Evolutionary conservation across 1,140 invertebrate genomes (phyloP).

Genomic region (Oncopodura yosiiana): DNA sequence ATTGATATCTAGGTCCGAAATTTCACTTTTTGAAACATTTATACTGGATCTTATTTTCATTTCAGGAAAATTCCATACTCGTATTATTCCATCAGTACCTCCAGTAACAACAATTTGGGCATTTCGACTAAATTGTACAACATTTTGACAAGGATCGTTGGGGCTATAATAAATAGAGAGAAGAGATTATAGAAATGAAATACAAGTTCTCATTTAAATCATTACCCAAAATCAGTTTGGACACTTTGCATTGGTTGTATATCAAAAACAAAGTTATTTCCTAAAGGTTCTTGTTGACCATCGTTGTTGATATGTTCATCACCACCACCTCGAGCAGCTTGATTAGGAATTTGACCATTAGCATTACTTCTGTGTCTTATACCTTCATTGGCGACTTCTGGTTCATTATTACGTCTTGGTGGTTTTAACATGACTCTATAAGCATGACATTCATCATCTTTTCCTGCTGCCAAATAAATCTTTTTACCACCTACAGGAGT

Average conservation of each 20-base stretch:
- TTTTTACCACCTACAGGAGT: slow-evolving; percentile 48
- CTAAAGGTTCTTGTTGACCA: background rate
- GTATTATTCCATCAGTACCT: slow-evolving; percentile 74
- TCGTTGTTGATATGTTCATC: background rate
- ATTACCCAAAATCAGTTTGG: slow-evolving; percentile 43
- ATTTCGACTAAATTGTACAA: slow-evolving; percentile 28
- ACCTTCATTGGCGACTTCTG: background rate
- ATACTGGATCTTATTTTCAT: slow-evolving; percentile 58
- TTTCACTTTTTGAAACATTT: slow-evolving; percentile 64
- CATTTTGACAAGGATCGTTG: slow-evolving; percentile 32
- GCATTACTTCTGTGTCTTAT: slow-evolving; percentile 11
- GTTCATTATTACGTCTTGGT: background rate
- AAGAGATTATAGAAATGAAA: background rate
- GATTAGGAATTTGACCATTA: slow-evolving; percentile 16
- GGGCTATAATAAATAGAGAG: slow-evolving; percentile 5
- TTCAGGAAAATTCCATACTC: slow-evolving; percentile 80
- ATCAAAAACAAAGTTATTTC: slow-evolving; percentile 41
- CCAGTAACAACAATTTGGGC: slow-evolving; percentile 67
- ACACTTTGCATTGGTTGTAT: slow-evolving; percentile 40
- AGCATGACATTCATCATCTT: slow-evolving; percentile 82
- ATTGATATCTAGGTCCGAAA: slow-evolving; percentile 86
- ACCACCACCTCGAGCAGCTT: background rate
- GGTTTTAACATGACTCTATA: slow-evolving; percentile 61
- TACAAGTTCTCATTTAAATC: too few species aligned
- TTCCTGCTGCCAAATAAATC: slow-evolving; percentile 73